Evolutionary conservation across 2,888 invertebrate species (phyloP).

Genomic region (Plebejus argus): DNA sequence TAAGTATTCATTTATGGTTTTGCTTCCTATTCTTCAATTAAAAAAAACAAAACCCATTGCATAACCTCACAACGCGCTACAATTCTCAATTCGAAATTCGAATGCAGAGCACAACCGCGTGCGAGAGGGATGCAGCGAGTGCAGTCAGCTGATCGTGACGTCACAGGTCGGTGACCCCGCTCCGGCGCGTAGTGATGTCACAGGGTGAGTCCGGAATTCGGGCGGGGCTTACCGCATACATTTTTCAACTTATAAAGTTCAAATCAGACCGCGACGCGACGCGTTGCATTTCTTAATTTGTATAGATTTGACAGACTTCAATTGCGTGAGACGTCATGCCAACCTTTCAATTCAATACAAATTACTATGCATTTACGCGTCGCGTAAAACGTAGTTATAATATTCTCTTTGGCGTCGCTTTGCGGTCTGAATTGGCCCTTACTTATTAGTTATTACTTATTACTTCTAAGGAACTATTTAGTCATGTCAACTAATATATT

Average conservation of each 20-base stretch:
- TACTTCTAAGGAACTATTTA: no score
- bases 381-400: no score
- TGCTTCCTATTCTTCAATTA: neutral
- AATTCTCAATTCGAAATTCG: conserved; percentile 1
- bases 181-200: conserved; percentile 57
- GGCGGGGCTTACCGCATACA: conserved; percentile 40
- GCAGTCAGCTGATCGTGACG: conserved; percentile 74
- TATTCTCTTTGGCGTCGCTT: no score
- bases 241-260: conserved; percentile 5
- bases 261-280: no score
- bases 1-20: neutral
- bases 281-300: no score
- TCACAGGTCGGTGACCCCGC: conserved; percentile 67
- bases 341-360: no score
- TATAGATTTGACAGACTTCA: no score
- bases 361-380: no score
- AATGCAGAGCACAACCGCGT: neutral
- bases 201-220: conserved; percentile 43
- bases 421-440: no score
- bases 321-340: no score
- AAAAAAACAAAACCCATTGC: neutral
- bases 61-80: neutral
- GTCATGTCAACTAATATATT: no score
- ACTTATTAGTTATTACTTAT: no score
- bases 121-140: conserved; percentile 44